Percentiles rank a stretch among this genome's conserved stretches.
Conservation (phyloP, 1,140 invertebrate genomes). For the Vanessa atalanta region DNA sequence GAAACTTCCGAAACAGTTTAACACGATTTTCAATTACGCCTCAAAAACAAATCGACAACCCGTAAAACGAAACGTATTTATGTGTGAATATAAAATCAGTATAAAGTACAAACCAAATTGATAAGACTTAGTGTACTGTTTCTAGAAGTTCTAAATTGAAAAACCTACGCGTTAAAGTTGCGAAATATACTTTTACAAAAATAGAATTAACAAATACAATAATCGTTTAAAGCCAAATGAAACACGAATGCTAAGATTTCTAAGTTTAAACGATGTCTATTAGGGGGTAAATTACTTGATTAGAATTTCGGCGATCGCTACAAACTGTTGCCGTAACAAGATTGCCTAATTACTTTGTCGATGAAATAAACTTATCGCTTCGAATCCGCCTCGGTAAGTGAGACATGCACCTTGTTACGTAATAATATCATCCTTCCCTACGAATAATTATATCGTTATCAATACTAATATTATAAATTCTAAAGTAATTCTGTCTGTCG, state of each 20-base stretch:
- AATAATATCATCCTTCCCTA: neutral
- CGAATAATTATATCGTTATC: no score
- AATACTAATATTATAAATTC: no score
- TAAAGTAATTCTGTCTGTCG: no score
- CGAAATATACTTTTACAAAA: neutral
- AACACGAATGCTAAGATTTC: neutral
- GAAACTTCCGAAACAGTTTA: no score
- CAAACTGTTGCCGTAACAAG: conserved; percentile 12
- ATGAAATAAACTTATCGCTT: conserved; percentile 8
- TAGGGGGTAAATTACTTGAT: conserved; percentile 9
- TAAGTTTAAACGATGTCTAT: conserved; percentile 7
- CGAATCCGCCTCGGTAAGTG: neutral
- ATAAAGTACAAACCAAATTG: no score
- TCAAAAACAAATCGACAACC: no score
- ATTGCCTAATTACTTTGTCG: conserved; percentile 15
- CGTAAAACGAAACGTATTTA: no score
- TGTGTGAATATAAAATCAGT: no score
- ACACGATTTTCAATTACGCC: no score
- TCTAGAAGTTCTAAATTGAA: no score
- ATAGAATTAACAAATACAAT: neutral
- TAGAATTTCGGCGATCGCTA: conserved; percentile 11
- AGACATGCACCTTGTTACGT: neutral
- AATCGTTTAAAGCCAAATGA: conserved; percentile 4
- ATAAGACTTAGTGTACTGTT: no score
- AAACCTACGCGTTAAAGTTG: no score